Evolutionary conservation across 2,888 invertebrate genomes (phyloP), one percentile per base, ranked within the genome.

Genomic region (Galeopsomyia nigrocyanea): DNA sequence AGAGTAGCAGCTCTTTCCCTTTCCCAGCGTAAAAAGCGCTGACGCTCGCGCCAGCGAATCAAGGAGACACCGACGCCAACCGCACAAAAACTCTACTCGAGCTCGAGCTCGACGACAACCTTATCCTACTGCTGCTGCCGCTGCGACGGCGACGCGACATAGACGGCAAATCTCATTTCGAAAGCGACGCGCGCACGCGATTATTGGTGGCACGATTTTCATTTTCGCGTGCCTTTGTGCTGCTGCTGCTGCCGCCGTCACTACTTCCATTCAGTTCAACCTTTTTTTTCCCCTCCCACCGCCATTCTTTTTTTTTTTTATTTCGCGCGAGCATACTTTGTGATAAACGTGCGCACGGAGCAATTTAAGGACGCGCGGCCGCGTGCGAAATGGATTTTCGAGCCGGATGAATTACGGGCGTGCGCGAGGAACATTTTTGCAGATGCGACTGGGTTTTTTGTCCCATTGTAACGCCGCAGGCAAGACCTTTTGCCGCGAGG

Each of bases 331-430:
- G 51, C 46, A 21, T 46, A 53, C 67, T 61, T 16, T 50, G 51
- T 31, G 68, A 73, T 73, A 68, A 73, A 68, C 60, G 68, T 21
- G 55, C 31, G 21, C 39, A 9, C 49, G 53, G 62, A 46, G 65
- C 46, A 72, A 63, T 72, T 67, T 68, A 58, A 72, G 66, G 61
- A 47, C 17, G 17, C 56, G 17, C 21, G 13, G 14, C 53, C 17
- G 53, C 53, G 17, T 17, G 55, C 64, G 49, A 71, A 74, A 74
- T 71, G 68, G 71, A 68, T 74, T 74, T 74, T 68, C 62, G 65
- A 65, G 47, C 65, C 55, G 51, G 19, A 61, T 70, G 70, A 67
- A 60, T 74, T 70, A 63, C 57, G 58, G 22, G 31, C 47, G 21
- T n/a, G n/a, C 22, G 31, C 17, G 22, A 22, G 16, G 57, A 57